Base-by-base conservation (phyloP, 2,888 invertebrate genomes). In the Leptinotarsa tumamoca region DNA sequence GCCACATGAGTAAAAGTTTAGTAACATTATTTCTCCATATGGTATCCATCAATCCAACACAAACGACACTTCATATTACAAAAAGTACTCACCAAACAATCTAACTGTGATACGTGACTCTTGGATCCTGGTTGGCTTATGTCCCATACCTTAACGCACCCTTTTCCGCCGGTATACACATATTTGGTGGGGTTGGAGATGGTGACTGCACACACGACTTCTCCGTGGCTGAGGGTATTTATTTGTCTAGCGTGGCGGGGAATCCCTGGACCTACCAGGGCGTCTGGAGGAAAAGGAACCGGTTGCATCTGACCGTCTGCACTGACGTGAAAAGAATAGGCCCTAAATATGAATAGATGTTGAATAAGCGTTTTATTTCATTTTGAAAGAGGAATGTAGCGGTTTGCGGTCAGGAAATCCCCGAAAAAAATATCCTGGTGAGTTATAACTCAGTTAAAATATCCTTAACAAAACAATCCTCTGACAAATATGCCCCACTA, bases 81-180 rank as follows among this genome's bases (percentile, higher is more conserved):
- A 43, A 27, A 33, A 63, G 4, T 58, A 82, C 90, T 90, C 89
- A 93, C 92, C 88, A 96, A 89, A 88, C 96, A 96, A 86, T 98
- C 98, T 54, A 98, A 89, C 84, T 96, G 95, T 71, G 95, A 94
- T 1, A 96, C 93, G 54, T 95, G 95, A 86, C 91, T 93, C 87
- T 95, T 95, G 83, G 92, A 93, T 69, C 92, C 93, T 49, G 94
- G 94, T 86, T 95, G 93, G 84, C 93, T 92, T 83, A 94, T 94
- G 85, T 94, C 94, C 94, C 94, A 94, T 63, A 97, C 95, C 89
- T 97, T 97, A 63, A 97, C 96, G 89, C 96, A 96, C 75, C 97
- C 97, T 89, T 98, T 98, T 79, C 98, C 98, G 43, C 98, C 99
- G 0, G 99, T 99, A 89, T 98, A 99, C n/a, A 98, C 97, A 88